Evolutionary conservation across 2,797 vertebrate species (phyloP).

Genomic region (Kryptolebias ocellatus): DNA sequence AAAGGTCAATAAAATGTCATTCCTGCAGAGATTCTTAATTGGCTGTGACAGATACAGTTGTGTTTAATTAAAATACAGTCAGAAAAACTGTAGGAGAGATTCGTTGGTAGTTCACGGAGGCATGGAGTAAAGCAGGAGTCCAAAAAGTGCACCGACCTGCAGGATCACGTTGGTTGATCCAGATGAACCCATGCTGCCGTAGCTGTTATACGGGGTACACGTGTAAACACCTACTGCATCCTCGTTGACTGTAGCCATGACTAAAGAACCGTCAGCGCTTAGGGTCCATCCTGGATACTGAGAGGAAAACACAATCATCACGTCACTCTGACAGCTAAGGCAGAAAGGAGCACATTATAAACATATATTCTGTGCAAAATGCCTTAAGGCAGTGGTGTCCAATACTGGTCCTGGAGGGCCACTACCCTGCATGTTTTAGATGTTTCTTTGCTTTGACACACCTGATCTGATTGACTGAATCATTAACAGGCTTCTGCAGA

Average conservation of each 20-base stretch:
- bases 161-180: slow-evolving; percentile 83
- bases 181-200: slow-evolving; percentile 88
- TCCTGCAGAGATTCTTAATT: slow-evolving; percentile 58
- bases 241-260: slow-evolving; percentile 88
- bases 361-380: neutral
- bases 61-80: slow-evolving; percentile 44
- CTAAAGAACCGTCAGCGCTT: slow-evolving; percentile 82
- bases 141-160: slow-evolving; percentile 79
- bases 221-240: slow-evolving; percentile 86
- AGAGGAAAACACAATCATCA: slow-evolving; percentile 19
- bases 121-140: too few relatives aligned
- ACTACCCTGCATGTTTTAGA: too few relatives aligned
- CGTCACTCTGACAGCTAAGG: neutral
- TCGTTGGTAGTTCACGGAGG: neutral
- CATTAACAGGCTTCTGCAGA: too few relatives aligned
- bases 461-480: too few relatives aligned
- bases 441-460: too few relatives aligned
- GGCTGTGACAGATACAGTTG: slow-evolving; percentile 43
- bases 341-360: neutral
- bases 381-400: neutral
- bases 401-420: too few relatives aligned
- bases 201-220: slow-evolving; percentile 93
- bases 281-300: slow-evolving; percentile 93
- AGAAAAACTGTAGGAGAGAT: slow-evolving; percentile 14
- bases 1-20: slow-evolving; percentile 72